These are phyloP conservation scores for Verasper variegatus DNA, from an alignment of 2,113 vertebrate genomes.

Conservation along the genomic window DNA sequence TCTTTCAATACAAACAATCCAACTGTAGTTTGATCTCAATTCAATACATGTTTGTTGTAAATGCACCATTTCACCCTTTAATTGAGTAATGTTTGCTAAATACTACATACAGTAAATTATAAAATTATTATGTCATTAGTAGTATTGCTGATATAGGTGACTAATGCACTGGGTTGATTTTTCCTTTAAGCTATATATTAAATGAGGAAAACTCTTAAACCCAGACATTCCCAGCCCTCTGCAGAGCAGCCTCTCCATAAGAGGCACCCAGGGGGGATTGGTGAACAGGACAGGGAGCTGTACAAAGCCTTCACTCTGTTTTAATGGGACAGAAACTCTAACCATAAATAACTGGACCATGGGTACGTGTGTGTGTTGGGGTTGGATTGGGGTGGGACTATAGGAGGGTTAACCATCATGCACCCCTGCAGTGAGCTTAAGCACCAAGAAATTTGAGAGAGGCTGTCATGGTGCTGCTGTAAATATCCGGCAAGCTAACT, in stretches of 20 bases:
- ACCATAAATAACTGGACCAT: slow-evolving; percentile 71
- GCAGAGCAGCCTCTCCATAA: neutral
- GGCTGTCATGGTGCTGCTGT: slow-evolving; percentile 60
- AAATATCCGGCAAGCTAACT: slow-evolving; percentile 74
- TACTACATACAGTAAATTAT: no score
- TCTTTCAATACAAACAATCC: no score
- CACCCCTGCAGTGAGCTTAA: slow-evolving; percentile 36
- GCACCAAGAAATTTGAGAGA: slow-evolving; percentile 39
- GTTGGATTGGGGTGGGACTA: slow-evolving; percentile 3
- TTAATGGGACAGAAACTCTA: slow-evolving; percentile 75
- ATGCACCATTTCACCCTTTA: no score
- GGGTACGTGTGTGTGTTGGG: slow-evolving; percentile 2
- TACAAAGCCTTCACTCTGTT: slow-evolving; percentile 71
- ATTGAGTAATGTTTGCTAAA: no score
- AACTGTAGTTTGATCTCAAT: no score
- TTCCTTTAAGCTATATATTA: neutral
- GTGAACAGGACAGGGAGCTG: slow-evolving; percentile 63
- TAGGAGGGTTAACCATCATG: neutral
- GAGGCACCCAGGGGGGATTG: slow-evolving; percentile 44
- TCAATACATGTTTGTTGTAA: no score
- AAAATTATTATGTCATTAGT: no score
- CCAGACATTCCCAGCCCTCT: slow-evolving; percentile 20
- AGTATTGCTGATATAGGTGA: no score
- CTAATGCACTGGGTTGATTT: slow-evolving; percentile 2
- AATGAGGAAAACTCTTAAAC: slow-evolving; percentile 28